phyloP scores from a whole-genome alignment of 1,140 invertebrate species.

The Ridgeia piscesae region DNA sequence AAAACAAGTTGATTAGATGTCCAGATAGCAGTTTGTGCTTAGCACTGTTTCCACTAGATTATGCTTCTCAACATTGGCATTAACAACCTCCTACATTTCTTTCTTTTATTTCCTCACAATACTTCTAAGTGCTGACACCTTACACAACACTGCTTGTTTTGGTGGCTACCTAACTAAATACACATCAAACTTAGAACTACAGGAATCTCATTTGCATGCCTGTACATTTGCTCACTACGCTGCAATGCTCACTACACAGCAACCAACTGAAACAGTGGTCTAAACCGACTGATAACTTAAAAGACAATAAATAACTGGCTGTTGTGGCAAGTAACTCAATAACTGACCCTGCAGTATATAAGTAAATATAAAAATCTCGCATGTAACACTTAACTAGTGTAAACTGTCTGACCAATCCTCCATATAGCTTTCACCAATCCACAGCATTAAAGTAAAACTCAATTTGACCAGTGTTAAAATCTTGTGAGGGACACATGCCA shows the following conservation, averaged over 20 bases:
- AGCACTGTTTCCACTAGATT: neutral
- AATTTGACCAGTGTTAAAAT: neutral
- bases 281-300: neutral
- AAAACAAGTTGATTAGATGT: neutral
- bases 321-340: neutral
- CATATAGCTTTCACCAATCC: neutral
- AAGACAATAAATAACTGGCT: neutral
- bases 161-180: neutral
- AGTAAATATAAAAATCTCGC: neutral
- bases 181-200: neutral
- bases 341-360: neutral
- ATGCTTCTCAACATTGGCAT: neutral
- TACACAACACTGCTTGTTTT: neutral
- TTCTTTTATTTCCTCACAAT: neutral
- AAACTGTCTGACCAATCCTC: neutral
- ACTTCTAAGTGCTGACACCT: neutral
- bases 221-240: neutral
- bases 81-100: neutral
- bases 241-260: neutral
- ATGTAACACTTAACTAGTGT: neutral
- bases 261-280: neutral
- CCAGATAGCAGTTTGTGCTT: neutral
- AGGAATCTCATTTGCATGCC: neutral
- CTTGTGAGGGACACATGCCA: neutral
- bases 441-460: neutral